phyloP scores from a whole-genome alignment of 2,113 vertebrate species.

The Cisticola juncidis region DNA sequence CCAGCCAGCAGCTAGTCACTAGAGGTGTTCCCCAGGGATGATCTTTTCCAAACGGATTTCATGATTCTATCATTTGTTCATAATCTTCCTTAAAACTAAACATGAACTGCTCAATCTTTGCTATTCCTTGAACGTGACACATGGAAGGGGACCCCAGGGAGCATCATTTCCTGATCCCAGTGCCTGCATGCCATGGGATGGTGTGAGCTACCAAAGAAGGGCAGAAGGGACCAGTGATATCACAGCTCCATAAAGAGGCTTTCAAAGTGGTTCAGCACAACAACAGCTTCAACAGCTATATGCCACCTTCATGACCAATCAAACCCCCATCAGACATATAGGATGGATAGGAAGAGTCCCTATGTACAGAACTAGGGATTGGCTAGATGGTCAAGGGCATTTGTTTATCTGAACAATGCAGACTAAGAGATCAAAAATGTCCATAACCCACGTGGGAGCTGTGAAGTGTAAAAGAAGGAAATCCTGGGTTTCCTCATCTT shows the following conservation, averaged over 20 bases:
- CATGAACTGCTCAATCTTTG: not conserved
- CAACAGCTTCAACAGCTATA: not conserved
- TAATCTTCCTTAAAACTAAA: not conserved
- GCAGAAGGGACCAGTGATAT: not conserved
- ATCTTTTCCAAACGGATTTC: not conserved
- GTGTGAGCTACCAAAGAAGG: not conserved
- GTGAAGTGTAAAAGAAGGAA: conserved; percentile 24
- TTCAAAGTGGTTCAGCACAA: not conserved
- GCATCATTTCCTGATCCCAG: accelerated
- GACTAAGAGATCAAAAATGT: not conserved
- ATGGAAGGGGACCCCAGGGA: accelerated
- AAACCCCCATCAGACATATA: not conserved
- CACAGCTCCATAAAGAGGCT: not conserved
- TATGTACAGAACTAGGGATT: accelerated
- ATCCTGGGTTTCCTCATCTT: not conserved
- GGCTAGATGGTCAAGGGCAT: not conserved
- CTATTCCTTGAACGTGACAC: not conserved
- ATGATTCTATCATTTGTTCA: not conserved
- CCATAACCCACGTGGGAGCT: not conserved
- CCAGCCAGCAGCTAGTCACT: accelerated
- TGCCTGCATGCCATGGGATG: not conserved
- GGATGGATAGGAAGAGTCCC: not conserved
- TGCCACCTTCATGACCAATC: not conserved
- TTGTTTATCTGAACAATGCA: not conserved
- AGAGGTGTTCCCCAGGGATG: not conserved